phyloP scores from a whole-genome alignment of 2,113 vertebrate genomes.

The Lamprotornis superbus region DNA sequence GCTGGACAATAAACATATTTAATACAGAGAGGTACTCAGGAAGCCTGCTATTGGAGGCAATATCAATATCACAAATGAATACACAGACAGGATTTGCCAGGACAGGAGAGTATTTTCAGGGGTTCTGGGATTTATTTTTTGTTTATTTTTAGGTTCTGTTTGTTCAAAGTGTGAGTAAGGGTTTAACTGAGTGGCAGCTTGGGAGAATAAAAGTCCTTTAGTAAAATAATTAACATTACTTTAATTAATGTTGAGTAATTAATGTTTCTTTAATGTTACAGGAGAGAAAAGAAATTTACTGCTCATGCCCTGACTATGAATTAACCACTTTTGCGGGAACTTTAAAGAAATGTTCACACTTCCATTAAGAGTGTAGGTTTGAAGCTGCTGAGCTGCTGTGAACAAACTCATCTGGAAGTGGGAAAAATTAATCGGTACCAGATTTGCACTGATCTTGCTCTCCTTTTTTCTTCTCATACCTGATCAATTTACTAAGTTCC shows the following conservation, averaged over 20 bases:
- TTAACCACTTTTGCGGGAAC: not conserved
- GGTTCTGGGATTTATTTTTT: not conserved
- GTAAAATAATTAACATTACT: constrained; percentile 43
- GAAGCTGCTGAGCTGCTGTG: not conserved
- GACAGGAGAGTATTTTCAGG: not conserved
- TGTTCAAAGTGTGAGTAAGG: not conserved
- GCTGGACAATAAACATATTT: not conserved
- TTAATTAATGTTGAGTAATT: constrained; percentile 51
- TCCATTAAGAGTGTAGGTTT: not conserved
- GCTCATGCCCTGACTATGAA: not conserved
- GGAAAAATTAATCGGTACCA: not conserved
- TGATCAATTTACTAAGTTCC: constrained; percentile 11
- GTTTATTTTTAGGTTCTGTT: constrained; percentile 29
- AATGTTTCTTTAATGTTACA: constrained; percentile 39
- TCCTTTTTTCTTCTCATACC: not conserved
- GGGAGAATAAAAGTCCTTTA: not conserved
- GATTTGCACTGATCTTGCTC: not conserved
- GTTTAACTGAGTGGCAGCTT: not conserved
- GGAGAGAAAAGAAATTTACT: not conserved
- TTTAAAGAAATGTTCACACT: not conserved
- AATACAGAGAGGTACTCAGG: not conserved
- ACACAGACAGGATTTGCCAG: not conserved
- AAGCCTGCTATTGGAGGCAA: not conserved
- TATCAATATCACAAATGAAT: not conserved
- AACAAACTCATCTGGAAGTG: not conserved